These are phyloP conservation scores for Oreochromis niloticus DNA, from an alignment of 2,113 vertebrate genomes.

Conservation along the genomic window DNA sequence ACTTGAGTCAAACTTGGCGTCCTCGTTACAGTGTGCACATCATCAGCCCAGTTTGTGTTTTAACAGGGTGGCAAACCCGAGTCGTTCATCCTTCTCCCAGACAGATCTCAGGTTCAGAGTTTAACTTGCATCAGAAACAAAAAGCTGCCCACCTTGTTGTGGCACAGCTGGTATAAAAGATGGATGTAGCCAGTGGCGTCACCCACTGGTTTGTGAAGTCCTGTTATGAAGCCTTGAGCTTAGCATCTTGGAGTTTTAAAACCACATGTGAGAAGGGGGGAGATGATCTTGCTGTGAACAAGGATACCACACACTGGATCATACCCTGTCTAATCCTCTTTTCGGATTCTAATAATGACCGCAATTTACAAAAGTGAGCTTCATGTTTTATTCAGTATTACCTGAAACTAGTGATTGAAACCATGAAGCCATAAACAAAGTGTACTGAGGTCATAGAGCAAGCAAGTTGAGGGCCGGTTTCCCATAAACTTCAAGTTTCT, in stretches of 20 bases:
- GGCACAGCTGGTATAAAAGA: background rate
- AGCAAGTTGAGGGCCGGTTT: background rate
- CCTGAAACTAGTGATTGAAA: background rate
- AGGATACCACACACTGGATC: background rate
- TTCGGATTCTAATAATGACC: background rate
- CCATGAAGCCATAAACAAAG: background rate
- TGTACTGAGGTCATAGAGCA: background rate
- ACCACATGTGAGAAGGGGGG: background rate
- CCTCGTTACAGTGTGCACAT: background rate
- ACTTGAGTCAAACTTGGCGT: background rate
- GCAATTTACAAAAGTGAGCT: background rate
- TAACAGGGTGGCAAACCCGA: background rate
- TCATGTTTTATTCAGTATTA: background rate
- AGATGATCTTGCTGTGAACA: background rate
- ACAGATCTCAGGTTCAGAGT: constrained; percentile 38
- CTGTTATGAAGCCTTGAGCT: background rate
- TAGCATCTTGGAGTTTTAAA: background rate
- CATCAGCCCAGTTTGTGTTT: background rate
- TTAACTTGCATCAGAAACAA: background rate
- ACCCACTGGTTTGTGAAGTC: background rate
- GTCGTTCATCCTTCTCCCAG: background rate
- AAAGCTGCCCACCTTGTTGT: background rate
- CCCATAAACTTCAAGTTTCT: background rate
- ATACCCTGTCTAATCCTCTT: background rate
- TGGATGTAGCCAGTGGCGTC: background rate